Evolutionary conservation across 2,888 invertebrate genomes (phyloP).

Genomic region (Metacarcinus magister): DNA sequence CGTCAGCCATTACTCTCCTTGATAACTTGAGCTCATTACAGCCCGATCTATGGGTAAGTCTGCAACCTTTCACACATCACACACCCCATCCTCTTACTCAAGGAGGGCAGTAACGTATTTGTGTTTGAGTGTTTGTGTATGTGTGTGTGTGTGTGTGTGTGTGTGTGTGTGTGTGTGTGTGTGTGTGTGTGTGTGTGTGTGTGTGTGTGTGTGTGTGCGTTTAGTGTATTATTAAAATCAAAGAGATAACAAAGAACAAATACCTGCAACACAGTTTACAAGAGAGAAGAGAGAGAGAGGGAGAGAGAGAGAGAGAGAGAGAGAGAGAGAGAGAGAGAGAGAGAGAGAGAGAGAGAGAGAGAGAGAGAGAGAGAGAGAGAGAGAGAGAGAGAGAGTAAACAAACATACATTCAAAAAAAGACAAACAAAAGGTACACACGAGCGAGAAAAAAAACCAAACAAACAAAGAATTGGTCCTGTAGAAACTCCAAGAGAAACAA

Average conservation of each 20-base stretch:
- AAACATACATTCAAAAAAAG: neutral
- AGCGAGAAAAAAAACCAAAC: neutral
- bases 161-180: neutral
- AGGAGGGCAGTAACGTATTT: neutral
- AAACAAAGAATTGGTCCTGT: neutral
- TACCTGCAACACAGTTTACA: neutral
- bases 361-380: conserved; percentile 28
- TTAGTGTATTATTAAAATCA: neutral
- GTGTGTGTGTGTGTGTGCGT: neutral
- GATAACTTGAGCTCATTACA: no score
- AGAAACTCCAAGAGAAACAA: conserved; percentile 3
- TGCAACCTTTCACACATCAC: no score
- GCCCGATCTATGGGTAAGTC: no score
- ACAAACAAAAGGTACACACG: neutral
- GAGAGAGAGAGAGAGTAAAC: neutral
- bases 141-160: conserved; percentile 26
- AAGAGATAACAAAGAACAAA: neutral
- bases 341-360: conserved; percentile 30
- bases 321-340: neutral
- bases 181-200: neutral
- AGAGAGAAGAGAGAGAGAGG: conserved; percentile 8
- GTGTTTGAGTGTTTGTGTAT: neutral
- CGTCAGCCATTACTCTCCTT: no score
- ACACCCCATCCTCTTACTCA: no score
- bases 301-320: conserved; percentile 28